phyloP scores from a whole-genome alignment of 2,888 invertebrate species.

The Calliscelio sp. region DNA sequence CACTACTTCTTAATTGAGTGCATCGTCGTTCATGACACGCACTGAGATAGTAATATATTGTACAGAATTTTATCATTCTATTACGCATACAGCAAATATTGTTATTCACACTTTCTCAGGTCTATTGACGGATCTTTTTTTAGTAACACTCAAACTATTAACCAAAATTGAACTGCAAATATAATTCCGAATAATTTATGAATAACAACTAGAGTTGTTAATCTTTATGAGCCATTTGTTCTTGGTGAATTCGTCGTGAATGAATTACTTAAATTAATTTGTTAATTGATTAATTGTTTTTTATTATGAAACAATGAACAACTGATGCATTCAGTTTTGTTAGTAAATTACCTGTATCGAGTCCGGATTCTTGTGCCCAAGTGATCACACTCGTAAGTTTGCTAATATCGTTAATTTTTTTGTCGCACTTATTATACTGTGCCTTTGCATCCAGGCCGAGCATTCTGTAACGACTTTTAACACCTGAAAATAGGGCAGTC shows the following conservation, averaged over 20 bases:
- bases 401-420: slow-evolving; percentile 81
- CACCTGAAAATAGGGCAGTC: slow-evolving; percentile 89
- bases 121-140: slow-evolving; percentile 22
- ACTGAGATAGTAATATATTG: slow-evolving; percentile 58
- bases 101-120: slow-evolving; percentile 35
- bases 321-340: not conserved
- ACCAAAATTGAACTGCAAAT: too few species aligned
- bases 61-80: slow-evolving; percentile 52
- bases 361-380: slow-evolving; percentile 88
- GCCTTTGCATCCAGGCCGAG: slow-evolving; percentile 87
- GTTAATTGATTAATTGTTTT: too few species aligned
- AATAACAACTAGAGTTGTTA: too few species aligned
- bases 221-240: too few species aligned
- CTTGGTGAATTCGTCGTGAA: too few species aligned
- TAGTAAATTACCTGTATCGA: slow-evolving; percentile 87
- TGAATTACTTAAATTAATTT: too few species aligned
- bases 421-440: slow-evolving; percentile 85
- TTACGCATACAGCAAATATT: slow-evolving; percentile 19
- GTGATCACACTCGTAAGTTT: slow-evolving; percentile 86
- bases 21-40: slow-evolving; percentile 66
- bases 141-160: not conserved
- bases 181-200: too few species aligned
- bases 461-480: slow-evolving; percentile 88
- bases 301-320: too few species aligned
- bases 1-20: slow-evolving; percentile 81